Conservation (phyloP, 2,797 vertebrate species). For the Hippoglossus hippoglossus region DNA sequence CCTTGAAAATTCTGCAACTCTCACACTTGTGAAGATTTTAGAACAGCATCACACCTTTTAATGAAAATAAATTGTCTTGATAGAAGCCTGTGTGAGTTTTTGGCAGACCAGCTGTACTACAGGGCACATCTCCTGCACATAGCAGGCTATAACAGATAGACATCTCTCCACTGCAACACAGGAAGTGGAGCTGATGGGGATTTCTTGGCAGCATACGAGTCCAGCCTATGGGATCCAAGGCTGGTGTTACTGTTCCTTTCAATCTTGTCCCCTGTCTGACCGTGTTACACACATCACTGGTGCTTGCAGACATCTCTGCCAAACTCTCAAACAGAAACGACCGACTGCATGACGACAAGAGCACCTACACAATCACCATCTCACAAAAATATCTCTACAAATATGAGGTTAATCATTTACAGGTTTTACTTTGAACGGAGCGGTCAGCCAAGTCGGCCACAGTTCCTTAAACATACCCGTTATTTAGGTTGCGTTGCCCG, state of each 20-base stretch:
- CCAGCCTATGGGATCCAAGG: slow-evolving; percentile 26
- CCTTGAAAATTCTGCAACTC: too few species aligned
- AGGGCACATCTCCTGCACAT: slow-evolving; percentile 27
- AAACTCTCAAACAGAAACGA: slow-evolving; percentile 32
- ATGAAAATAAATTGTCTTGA: slow-evolving; percentile 15
- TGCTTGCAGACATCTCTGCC: not conserved
- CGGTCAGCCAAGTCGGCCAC: not conserved
- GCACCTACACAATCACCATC: not conserved
- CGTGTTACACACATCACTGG: slow-evolving; percentile 19
- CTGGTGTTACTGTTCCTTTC: slow-evolving; percentile 37
- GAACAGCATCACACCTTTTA: not conserved
- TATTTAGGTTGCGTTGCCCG: slow-evolving; percentile 5
- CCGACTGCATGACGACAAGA: slow-evolving; percentile 34
- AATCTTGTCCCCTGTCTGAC: slow-evolving; percentile 38
- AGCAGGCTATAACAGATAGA: slow-evolving; percentile 42
- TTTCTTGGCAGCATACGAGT: slow-evolving; percentile 39
- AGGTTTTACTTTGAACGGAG: not conserved
- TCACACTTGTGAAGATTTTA: too few species aligned
- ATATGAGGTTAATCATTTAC: slow-evolving; percentile 40
- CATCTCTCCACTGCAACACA: slow-evolving; percentile 17
- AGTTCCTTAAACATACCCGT: slow-evolving; percentile 1
- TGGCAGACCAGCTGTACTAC: slow-evolving; percentile 19
- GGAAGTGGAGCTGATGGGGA: slow-evolving; percentile 37
- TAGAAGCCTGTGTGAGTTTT: slow-evolving; percentile 21
- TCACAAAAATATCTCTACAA: slow-evolving; percentile 10